phyloP scores from a whole-genome alignment of 2,113 vertebrate genomes.

The Speoplatyrhinus poulsoni region DNA sequence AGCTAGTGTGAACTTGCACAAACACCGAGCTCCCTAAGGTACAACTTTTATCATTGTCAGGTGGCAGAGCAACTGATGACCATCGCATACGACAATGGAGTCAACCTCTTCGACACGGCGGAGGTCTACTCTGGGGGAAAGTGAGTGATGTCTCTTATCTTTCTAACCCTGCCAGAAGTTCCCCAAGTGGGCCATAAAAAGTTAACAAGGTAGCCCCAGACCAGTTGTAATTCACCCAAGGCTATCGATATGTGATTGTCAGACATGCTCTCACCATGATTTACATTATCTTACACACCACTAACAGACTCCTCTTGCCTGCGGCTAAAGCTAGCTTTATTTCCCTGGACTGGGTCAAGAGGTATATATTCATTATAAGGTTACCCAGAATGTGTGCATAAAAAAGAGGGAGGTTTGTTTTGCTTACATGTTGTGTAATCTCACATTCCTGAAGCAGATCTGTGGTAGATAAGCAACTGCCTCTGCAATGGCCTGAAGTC shows the following conservation, averaged over 20 bases:
- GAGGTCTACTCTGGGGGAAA: slow-evolving; percentile 95
- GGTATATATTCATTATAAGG: slow-evolving; percentile 51
- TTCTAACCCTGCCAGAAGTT: not conserved
- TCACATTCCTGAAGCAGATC: slow-evolving; percentile 39
- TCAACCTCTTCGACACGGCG: slow-evolving; percentile 96
- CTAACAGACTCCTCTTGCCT: slow-evolving; percentile 33
- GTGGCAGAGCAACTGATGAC: slow-evolving; percentile 97
- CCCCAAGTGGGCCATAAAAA: not conserved
- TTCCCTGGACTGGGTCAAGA: slow-evolving; percentile 21
- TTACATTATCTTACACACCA: slow-evolving; percentile 50
- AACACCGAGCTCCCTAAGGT: not conserved
- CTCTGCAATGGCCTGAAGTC: slow-evolving; percentile 12
- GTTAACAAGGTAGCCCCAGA: slow-evolving; percentile 8
- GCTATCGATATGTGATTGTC: slow-evolving; percentile 14
- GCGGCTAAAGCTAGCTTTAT: slow-evolving; percentile 22
- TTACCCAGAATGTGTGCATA: slow-evolving; percentile 14
- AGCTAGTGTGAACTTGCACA: too few species aligned
- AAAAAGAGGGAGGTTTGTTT: not conserved
- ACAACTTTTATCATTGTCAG: slow-evolving; percentile 62
- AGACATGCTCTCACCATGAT: slow-evolving; percentile 28
- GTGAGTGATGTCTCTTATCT: slow-evolving; percentile 74
- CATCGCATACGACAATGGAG: slow-evolving; percentile 94
- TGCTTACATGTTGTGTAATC: slow-evolving; percentile 12
- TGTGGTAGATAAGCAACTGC: slow-evolving; percentile 23
- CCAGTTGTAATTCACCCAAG: slow-evolving; percentile 28